These are phyloP conservation scores for Mesorhabditis spiculigera DNA, from an alignment of 2,888 invertebrate species.

Conservation along the genomic window DNA sequence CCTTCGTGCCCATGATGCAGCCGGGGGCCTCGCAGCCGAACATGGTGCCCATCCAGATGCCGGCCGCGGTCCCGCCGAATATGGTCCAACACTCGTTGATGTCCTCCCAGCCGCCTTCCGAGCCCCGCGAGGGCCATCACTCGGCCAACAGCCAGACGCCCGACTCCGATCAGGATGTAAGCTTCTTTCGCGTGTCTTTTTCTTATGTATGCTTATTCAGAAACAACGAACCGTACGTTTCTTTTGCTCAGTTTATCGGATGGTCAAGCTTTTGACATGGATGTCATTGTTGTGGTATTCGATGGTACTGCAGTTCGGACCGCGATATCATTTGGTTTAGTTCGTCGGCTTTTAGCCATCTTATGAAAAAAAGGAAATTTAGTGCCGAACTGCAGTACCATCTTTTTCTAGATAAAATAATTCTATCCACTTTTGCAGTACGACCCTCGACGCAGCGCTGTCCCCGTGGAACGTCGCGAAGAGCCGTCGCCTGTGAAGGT, in stretches of 20 bases:
- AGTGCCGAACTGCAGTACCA: not conserved
- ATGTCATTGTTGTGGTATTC: too few relatives aligned
- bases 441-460: not conserved
- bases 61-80: constrained; percentile 15
- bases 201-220: too few relatives aligned
- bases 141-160: constrained; percentile 28
- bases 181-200: not conserved
- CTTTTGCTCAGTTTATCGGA: too few relatives aligned
- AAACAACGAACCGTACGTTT: too few relatives aligned
- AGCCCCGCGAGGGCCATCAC: constrained; percentile 23
- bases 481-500: too few relatives aligned
- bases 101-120: constrained; percentile 31
- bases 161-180: constrained; percentile 29
- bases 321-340: too few relatives aligned
- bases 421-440: not conserved
- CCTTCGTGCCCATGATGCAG: constrained; percentile 10
- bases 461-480: too few relatives aligned
- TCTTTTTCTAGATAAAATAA: not conserved
- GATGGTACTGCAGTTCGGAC: too few relatives aligned
- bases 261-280: too few relatives aligned
- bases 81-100: constrained; percentile 13
- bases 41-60: constrained; percentile 15
- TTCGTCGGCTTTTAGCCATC: too few relatives aligned
- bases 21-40: constrained; percentile 18
- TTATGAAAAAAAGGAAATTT: not conserved